These are phyloP conservation scores for Phaethon lepturus DNA, from an alignment of 2,113 vertebrate genomes.

Conservation along the genomic window DNA sequence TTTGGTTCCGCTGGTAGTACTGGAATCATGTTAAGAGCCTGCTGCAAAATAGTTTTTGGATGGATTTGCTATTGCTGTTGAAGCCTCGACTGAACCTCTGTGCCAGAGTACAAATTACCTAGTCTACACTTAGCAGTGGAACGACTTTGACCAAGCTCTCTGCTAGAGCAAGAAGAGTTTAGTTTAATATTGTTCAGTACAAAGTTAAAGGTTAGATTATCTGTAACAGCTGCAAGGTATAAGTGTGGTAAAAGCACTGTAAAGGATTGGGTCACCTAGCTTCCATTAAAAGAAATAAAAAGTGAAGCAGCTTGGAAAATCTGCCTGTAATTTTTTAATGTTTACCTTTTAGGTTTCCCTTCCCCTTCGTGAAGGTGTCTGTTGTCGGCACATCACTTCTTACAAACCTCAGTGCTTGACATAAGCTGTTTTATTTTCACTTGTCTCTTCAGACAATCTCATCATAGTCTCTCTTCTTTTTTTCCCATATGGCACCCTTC, in stretches of 20 bases:
- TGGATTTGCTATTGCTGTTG: neutral
- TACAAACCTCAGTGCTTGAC: neutral
- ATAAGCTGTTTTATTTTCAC: constrained; percentile 31
- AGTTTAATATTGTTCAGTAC: neutral
- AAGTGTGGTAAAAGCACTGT: neutral
- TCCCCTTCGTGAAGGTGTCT: neutral
- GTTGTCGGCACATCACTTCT: neutral
- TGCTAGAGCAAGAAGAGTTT: neutral
- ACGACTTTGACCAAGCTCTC: neutral
- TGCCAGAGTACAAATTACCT: neutral
- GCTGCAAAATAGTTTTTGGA: neutral
- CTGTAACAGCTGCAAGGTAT: neutral
- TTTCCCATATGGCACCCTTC: neutral
- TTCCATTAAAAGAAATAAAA: neutral
- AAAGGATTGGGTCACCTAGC: neutral
- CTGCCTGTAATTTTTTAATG: neutral
- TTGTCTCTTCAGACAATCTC: constrained; percentile 8
- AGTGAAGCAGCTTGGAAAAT: neutral
- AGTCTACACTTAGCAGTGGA: neutral
- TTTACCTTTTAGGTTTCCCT: neutral
- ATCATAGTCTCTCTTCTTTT: neutral
- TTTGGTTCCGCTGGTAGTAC: neutral
- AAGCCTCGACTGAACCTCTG: neutral
- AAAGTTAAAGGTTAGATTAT: constrained; percentile 35
- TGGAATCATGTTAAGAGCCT: neutral